Evolutionary conservation across 1,140 invertebrate species (phyloP), one percentile per base, ranked within the genome.

Genomic region (Alviniconcha marisindica): DNA sequence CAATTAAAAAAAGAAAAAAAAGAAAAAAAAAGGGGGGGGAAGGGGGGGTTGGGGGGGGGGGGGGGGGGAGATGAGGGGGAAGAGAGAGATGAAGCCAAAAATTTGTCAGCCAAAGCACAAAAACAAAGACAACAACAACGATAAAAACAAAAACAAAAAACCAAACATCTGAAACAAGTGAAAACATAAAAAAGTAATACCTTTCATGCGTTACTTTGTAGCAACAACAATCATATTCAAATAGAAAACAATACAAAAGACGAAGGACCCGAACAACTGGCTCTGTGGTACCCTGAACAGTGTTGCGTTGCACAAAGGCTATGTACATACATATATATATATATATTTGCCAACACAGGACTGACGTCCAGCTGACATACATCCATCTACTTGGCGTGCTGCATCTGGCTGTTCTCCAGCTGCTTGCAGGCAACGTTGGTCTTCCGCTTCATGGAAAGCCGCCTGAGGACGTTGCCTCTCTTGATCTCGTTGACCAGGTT

Each of bases 401-500:
- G 85, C 63, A 85, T 78, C 0, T 80, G 77, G 18, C 76, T 69
- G 71, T 15, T 83, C 74, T 85, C 84, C 18, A 74, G 73, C 24
- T 54, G 60, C 24, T 81, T 60, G 36, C 66, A 44, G 14, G 73
- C 78, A n/a, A 69, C 24, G 21, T 84, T 85, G 14, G 82, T 79
- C 42, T 90, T 89, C 36, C 88, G 86, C 79, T 88, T 87, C 77
- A 91, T 79, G 21, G 91, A 92, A 0, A 91, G 73, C 12, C 91
- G 84, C 28, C 91, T 71, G n/a, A 92, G 85, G 12, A 92, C 91
- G 82, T 90, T 90, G 28, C 91, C 91, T 76, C 87, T 83, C 24
- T 87, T 82, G 33, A 92, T 92, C 74, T 92, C 91, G 83, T 86
- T 90, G 10, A 92, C 91, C 66, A 92, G 87, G 77, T 89, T 90